Conservation (phyloP, 2,888 invertebrate genomes). For the Criorhina ranunculi region DNA sequence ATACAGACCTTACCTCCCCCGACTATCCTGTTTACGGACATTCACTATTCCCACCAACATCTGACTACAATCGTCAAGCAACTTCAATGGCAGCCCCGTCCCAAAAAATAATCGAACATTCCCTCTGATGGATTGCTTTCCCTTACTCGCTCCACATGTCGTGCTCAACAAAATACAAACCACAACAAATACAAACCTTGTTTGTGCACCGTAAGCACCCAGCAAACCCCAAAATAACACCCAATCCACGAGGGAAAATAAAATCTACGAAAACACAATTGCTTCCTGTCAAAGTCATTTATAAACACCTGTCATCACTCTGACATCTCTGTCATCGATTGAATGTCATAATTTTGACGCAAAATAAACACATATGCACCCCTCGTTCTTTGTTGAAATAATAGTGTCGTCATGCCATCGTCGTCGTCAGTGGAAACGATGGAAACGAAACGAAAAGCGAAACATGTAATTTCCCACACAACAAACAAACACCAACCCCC, state of each 20-base stretch:
- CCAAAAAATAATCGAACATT: too few species aligned
- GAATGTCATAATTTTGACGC: conserved; percentile 58
- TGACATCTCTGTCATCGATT: conserved; percentile 63
- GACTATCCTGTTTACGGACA: too few species aligned
- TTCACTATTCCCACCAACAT: too few species aligned
- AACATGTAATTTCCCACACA: conserved; percentile 44
- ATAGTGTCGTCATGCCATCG: neutral
- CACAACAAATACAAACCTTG: too few species aligned
- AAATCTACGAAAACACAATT: conserved; percentile 42
- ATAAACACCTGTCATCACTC: conserved; percentile 66
- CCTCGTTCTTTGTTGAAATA: neutral
- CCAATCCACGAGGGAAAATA: neutral
- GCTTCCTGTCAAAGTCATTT: conserved; percentile 56
- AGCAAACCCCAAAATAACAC: conserved; percentile 4
- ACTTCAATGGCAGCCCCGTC: too few species aligned
- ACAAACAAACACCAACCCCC: conserved; percentile 55
- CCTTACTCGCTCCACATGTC: too few species aligned
- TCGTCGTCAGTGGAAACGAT: neutral
- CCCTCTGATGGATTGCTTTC: neutral
- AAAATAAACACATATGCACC: conserved; percentile 53
- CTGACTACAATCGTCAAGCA: too few species aligned
- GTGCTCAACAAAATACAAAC: too few species aligned
- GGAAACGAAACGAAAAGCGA: conserved; percentile 29
- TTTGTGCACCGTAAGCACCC: too few species aligned
- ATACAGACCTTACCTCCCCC: too few species aligned